These are phyloP conservation scores for Dynastes tityus DNA, from an alignment of 2,888 invertebrate species.

Conservation along the genomic window DNA sequence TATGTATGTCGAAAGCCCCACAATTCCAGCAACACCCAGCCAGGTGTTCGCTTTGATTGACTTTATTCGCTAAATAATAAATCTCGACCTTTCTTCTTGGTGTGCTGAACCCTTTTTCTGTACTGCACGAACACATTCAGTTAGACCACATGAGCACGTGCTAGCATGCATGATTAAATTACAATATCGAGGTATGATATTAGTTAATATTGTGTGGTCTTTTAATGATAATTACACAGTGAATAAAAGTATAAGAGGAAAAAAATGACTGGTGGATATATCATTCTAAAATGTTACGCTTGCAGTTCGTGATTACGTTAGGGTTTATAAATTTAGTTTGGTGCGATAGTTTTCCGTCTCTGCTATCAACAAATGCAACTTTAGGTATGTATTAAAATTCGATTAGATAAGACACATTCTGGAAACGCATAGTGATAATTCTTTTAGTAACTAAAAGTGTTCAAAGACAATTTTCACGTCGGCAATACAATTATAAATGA, in stretches of 20 bases:
- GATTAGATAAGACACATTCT: too few relatives aligned
- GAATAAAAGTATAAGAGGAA: constrained; percentile 25
- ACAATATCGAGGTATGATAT: constrained; percentile 23
- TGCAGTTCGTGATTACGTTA: constrained; percentile 18
- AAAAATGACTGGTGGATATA: constrained; percentile 7
- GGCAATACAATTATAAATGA: too few relatives aligned
- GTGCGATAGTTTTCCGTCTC: constrained; percentile 79
- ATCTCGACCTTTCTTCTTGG: constrained; percentile 23
- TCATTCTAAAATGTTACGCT: constrained; percentile 16
- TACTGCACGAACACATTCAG: constrained; percentile 2
- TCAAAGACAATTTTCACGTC: too few relatives aligned
- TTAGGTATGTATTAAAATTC: constrained; percentile 74
- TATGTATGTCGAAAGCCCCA: not conserved
- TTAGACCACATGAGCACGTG: constrained; percentile 19
- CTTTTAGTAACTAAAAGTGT: too few relatives aligned
- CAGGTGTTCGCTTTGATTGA: constrained; percentile 16
- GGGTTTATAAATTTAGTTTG: not conserved
- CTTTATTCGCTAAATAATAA: constrained; percentile 34
- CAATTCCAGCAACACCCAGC: not conserved
- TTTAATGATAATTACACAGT: constrained; percentile 30
- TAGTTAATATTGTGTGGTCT: constrained; percentile 4
- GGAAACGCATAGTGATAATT: too few relatives aligned
- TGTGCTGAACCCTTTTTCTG: not conserved
- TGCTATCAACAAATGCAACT: constrained; percentile 82
- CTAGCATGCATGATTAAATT: constrained; percentile 28